Conservation (phyloP, 2,888 invertebrate genomes). For the Autographa pulchrina region DNA sequence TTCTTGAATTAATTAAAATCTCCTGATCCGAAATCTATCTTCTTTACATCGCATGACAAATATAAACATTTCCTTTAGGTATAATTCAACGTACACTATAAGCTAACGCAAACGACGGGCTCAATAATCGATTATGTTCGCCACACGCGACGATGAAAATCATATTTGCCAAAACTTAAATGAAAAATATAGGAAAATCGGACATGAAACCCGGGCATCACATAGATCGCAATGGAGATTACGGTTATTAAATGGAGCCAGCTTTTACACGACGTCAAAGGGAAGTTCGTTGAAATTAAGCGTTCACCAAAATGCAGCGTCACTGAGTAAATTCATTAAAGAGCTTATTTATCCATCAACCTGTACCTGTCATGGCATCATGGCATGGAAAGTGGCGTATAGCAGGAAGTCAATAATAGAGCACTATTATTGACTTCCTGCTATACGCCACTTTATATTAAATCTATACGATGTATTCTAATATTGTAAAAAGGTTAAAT, state of each 20-base stretch:
- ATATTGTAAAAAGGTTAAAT: too few species aligned
- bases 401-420: too few species aligned
- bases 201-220: slow-evolving; percentile 3
- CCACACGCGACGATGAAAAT: slow-evolving; percentile 3
- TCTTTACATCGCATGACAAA: background rate
- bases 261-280: slow-evolving; percentile 58
- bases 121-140: slow-evolving; percentile 15
- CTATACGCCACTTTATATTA: background rate
- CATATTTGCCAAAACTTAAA: slow-evolving; percentile 6
- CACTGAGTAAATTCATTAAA: slow-evolving; percentile 70
- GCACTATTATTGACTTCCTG: slow-evolving; percentile 29
- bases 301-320: slow-evolving; percentile 68
- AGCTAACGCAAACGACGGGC: background rate
- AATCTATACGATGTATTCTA: background rate
- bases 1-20: background rate
- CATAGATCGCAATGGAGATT: slow-evolving; percentile 27
- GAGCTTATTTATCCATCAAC: slow-evolving; percentile 64
- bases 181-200: background rate
- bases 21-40: background rate
- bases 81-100: background rate
- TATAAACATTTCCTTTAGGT: slow-evolving; percentile 8
- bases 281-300: slow-evolving; percentile 78
- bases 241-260: slow-evolving; percentile 68
- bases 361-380: slow-evolving; percentile 36
- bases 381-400: too few species aligned